These are phyloP conservation scores for Heliconius charithonia DNA, from an alignment of 2,888 invertebrate genomes.

Conservation along the genomic window DNA sequence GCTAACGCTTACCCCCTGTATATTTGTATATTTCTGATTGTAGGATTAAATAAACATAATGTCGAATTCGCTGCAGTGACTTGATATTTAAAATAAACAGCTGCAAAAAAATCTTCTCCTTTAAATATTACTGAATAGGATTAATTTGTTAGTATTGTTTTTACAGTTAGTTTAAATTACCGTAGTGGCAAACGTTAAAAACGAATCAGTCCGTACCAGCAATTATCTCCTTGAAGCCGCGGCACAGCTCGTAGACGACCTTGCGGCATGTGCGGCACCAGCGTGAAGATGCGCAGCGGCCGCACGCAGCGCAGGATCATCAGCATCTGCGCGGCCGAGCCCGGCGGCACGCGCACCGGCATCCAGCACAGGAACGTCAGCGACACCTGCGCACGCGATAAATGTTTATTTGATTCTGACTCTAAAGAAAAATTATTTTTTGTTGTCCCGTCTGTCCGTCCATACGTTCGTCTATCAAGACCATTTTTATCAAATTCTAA, in stretches of 20 bases:
- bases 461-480: too few species aligned
- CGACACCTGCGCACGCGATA: constrained; percentile 87
- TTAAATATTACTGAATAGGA: neutral
- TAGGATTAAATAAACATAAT: too few species aligned
- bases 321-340: constrained; percentile 96
- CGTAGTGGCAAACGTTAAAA: neutral
- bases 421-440: too few species aligned
- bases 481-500: too few species aligned
- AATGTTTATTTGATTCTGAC: too few species aligned
- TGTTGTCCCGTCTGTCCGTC: too few species aligned
- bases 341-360: constrained; percentile 95
- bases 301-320: constrained; percentile 98
- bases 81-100: too few species aligned
- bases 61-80: too few species aligned
- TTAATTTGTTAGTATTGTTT: neutral
- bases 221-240: constrained; percentile 99
- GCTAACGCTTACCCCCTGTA: too few species aligned
- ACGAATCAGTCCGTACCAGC: constrained; percentile 86
- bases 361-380: constrained; percentile 98
- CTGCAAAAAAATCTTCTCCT: neutral
- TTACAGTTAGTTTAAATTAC: neutral
- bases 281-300: constrained; percentile 97
- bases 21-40: too few species aligned
- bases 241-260: constrained; percentile 98
- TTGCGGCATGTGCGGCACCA: constrained; percentile 99